These are phyloP conservation scores for Bagarius yarrelli DNA, from an alignment of 2,113 vertebrate genomes.

Conservation along the genomic window DNA sequence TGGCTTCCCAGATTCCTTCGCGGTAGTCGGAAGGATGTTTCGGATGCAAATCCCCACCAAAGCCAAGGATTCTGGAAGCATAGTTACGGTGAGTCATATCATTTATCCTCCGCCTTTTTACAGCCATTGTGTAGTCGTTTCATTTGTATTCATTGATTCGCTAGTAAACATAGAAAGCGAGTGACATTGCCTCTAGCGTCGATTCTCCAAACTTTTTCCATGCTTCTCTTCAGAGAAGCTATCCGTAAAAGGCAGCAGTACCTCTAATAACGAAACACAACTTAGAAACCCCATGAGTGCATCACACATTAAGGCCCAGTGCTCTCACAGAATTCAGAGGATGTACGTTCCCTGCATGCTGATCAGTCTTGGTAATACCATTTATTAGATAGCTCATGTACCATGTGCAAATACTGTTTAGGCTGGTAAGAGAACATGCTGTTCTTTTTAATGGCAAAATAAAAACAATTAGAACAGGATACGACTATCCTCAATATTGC, in stretches of 20 bases:
- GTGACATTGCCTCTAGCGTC: slow-evolving; percentile 52
- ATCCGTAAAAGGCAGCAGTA: slow-evolving; percentile 44
- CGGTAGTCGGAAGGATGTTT: slow-evolving; percentile 84
- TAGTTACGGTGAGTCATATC: slow-evolving; percentile 79
- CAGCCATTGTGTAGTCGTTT: slow-evolving; percentile 16
- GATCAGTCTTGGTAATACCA: slow-evolving; percentile 32
- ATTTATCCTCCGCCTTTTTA: slow-evolving; percentile 24
- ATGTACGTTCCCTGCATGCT: slow-evolving; percentile 24
- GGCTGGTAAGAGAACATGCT: background rate
- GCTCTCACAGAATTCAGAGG: background rate
- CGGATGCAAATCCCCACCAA: slow-evolving; percentile 78
- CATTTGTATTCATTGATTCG: slow-evolving; percentile 4
- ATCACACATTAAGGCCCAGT: slow-evolving; percentile 23
- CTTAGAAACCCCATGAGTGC: slow-evolving; percentile 39
- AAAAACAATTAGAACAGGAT: background rate
- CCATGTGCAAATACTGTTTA: background rate
- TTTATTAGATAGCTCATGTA: background rate
- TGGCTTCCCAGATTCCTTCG: slow-evolving; percentile 82
- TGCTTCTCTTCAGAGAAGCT: slow-evolving; percentile 40
- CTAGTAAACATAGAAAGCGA: slow-evolving; percentile 23
- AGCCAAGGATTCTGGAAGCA: slow-evolving; percentile 73
- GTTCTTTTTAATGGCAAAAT: slow-evolving; percentile 1
- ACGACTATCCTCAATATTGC: background rate
- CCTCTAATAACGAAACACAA: slow-evolving; percentile 40
- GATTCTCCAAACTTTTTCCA: slow-evolving; percentile 42